Evolutionary conservation across 2,888 invertebrate species (phyloP).

Genomic region (Masnerella sp.): DNA sequence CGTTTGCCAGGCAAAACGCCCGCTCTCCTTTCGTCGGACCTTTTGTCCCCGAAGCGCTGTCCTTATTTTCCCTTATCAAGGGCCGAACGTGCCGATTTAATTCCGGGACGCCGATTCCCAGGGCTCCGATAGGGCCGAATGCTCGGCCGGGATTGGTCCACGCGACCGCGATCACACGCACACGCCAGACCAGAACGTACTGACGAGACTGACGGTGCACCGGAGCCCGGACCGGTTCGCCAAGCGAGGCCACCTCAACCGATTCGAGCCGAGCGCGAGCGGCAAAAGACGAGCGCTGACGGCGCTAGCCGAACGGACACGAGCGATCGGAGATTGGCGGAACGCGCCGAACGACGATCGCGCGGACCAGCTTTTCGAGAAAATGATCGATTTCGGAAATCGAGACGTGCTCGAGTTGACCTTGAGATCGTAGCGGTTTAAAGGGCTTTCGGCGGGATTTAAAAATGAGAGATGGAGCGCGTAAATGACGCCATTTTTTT

Average conservation of each 20-base stretch:
- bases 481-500: no score
- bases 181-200: slow-evolving; percentile 32
- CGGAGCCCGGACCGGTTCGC: slow-evolving; percentile 74
- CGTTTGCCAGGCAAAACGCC: slow-evolving; percentile 47
- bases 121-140: no score
- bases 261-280: slow-evolving; percentile 39
- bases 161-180: slow-evolving; percentile 13
- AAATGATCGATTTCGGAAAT: slow-evolving; percentile 52
- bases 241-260: slow-evolving; percentile 68
- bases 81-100: no score
- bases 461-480: no score
- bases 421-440: no score
- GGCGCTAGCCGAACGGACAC: slow-evolving; percentile 41
- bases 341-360: no score
- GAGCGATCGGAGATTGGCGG: slow-evolving; percentile 37
- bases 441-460: no score
- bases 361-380: no score
- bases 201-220: slow-evolving; percentile 69
- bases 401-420: no score
- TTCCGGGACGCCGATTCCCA: no score
- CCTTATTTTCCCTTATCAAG: slow-evolving; percentile 18
- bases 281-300: slow-evolving; percentile 54
- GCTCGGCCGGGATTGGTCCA: no score
- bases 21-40: slow-evolving; percentile 23
- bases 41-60: no score